Base-by-base conservation (phyloP, 2,797 vertebrate species). In the Gambusia yucatana region DNA sequence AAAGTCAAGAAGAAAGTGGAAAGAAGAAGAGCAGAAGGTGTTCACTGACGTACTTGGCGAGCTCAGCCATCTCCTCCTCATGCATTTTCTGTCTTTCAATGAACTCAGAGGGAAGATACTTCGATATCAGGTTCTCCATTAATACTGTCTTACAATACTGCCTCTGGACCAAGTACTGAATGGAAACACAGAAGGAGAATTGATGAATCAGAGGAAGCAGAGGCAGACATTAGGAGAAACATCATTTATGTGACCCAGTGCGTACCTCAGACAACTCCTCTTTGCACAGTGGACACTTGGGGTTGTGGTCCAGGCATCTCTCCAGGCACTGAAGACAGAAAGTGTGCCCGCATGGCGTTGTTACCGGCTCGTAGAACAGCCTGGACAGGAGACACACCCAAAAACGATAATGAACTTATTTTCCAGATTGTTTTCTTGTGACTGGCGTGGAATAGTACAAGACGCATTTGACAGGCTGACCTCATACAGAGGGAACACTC, bases 241-340 rank as follows among this genome's bases (percentile, higher is more conserved):
- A 52, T 39, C 28, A 28, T 7, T 13, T 17, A 16, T 14, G 41
- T 20, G 44, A 33, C 1, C 16, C 13, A 48, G 25, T 4, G 3
- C 20, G 0, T 89, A 98, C 97, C 93, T 98, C 96, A 4, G 97
- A 97, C 52, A 98, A 94, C 77, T 97, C 97, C 86, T 97, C 97
- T 91, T 98, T 98, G 88, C 98, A 98, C 91, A 98, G 96, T 0
- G 97, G 97, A 93, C 98, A 98, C 87, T 96, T 96, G 0, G 96
- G 95, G 84, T 97, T 97, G 82, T 98, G 97, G 91, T 98, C 97
- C 87, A 98, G 94, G 93, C 97, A 98, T 87, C 96, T 95, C 91
- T 98, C 96, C 80, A 97, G 96, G 96, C 97, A 98, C 94, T 96
- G 98, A 52, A 98, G 97, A 94, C 98, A 98, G 94, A 98, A 97